A percentile compares a stretch with the other conserved stretches of the same genome.
phyloP scores from a whole-genome alignment of 1,140 invertebrate species.

The Brachionus angularis region DNA sequence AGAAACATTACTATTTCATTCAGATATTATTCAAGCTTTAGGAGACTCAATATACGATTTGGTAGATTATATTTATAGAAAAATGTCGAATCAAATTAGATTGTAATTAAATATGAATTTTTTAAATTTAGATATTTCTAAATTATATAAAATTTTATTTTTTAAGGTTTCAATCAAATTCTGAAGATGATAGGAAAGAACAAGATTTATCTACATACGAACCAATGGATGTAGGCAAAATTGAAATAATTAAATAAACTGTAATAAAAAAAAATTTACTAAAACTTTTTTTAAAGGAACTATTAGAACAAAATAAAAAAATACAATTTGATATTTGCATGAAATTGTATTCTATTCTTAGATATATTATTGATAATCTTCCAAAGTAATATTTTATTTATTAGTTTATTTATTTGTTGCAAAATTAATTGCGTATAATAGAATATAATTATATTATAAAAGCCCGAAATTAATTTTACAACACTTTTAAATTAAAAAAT shows the following conservation, averaged over 20 bases:
- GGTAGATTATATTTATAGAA: slow-evolving; percentile 57
- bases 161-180: neutral
- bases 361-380: slow-evolving; percentile 56
- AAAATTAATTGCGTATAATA: too few species aligned
- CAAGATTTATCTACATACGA: neutral
- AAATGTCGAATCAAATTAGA: slow-evolving; percentile 52
- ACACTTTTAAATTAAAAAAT: too few species aligned
- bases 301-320: slow-evolving; percentile 53
- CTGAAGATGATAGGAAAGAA: neutral
- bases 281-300: slow-evolving; percentile 51
- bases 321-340: slow-evolving; percentile 57
- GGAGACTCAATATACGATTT: slow-evolving; percentile 54
- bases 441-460: too few species aligned
- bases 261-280: too few species aligned
- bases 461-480: too few species aligned
- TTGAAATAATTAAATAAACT: too few species aligned
- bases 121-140: too few species aligned
- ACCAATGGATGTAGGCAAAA: too few species aligned
- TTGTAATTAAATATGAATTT: slow-evolving; percentile 48
- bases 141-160: too few species aligned
- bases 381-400: slow-evolving; percentile 49
- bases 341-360: slow-evolving; percentile 53
- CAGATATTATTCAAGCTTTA: slow-evolving; percentile 53
- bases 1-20: slow-evolving; percentile 56
- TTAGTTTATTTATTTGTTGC: too few species aligned